These are phyloP conservation scores for Rhagonycha lutea DNA, from an alignment of 2,888 invertebrate species.

Conservation along the genomic window DNA sequence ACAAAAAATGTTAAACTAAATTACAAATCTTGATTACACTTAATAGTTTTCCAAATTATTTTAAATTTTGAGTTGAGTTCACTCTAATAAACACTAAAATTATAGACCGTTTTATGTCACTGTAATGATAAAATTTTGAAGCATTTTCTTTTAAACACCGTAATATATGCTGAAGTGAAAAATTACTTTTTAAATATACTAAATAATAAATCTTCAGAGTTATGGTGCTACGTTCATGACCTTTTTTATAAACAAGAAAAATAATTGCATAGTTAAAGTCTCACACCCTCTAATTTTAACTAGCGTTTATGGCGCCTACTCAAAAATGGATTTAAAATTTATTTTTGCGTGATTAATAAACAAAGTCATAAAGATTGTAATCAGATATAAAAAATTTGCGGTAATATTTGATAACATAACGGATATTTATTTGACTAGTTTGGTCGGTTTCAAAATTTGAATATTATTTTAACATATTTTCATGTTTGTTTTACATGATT, in stretches of 20 bases:
- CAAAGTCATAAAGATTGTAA: not conserved
- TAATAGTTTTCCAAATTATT: not conserved
- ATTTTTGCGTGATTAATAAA: not conserved
- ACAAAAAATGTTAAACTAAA: not conserved
- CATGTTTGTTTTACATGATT: not conserved
- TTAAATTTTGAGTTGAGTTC: not conserved
- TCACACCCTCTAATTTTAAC: not conserved
- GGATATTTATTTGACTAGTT: not conserved
- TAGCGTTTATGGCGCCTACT: not conserved
- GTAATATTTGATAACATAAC: not conserved
- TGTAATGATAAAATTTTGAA: not conserved
- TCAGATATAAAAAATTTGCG: not conserved
- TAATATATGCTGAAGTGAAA: not conserved
- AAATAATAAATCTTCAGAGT: not conserved
- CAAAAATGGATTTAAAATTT: not conserved
- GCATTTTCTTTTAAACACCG: not conserved
- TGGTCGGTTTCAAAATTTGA: not conserved
- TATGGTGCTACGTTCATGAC: not conserved
- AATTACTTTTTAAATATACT: not conserved
- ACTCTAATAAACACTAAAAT: not conserved
- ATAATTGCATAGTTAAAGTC: not conserved
- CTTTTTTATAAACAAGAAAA: not conserved
- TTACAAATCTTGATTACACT: not conserved
- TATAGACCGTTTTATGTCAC: not conserved
- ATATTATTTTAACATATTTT: not conserved